phyloP scores from a whole-genome alignment of 30 jellyfish, hydroid and myxozoan species.

The Aurelia coerulea region DNA sequence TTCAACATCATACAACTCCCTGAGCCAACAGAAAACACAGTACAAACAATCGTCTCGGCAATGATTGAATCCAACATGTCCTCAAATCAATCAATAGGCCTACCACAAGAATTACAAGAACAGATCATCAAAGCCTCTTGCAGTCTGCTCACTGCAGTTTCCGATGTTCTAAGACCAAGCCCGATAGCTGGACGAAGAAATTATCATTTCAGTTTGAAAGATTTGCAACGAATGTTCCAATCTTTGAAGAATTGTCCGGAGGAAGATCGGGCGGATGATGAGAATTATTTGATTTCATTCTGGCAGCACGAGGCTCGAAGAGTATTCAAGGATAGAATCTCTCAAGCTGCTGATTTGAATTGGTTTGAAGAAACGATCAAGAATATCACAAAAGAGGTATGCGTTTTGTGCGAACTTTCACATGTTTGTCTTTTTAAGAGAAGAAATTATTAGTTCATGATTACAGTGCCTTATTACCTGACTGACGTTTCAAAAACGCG shows the following conservation, averaged over 20 bases:
- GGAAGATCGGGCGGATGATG: slow-evolving; percentile 83
- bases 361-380: slow-evolving; percentile 81
- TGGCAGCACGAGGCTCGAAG: slow-evolving; percentile 83
- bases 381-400: slow-evolving; percentile 57
- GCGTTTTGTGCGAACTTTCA: not conserved
- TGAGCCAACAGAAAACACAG: slow-evolving; percentile 44
- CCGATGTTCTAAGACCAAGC: slow-evolving; percentile 54
- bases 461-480: too few species aligned
- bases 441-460: too few species aligned
- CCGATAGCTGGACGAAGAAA: slow-evolving; percentile 53
- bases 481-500: too few species aligned
- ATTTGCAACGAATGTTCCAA: slow-evolving; percentile 74
- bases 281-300: slow-evolving; percentile 58
- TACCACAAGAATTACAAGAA: slow-evolving; percentile 73
- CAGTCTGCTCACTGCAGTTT: slow-evolving; percentile 30
- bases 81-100: slow-evolving; percentile 51
- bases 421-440: too few species aligned
- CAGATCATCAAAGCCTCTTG: slow-evolving; percentile 71
- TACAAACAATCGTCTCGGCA: slow-evolving; percentile 62
- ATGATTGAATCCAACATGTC: slow-evolving; percentile 89
- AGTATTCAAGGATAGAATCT: slow-evolving; percentile 71
- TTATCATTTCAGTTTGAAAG: slow-evolving; percentile 73
- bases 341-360: slow-evolving; percentile 63
- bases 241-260: slow-evolving; percentile 80
- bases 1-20: slow-evolving; percentile 74